Evolutionary conservation across 2,888 invertebrate species (phyloP), one percentile per base, ranked within the genome.

Genomic region (Megaustenia siamemsis): DNA sequence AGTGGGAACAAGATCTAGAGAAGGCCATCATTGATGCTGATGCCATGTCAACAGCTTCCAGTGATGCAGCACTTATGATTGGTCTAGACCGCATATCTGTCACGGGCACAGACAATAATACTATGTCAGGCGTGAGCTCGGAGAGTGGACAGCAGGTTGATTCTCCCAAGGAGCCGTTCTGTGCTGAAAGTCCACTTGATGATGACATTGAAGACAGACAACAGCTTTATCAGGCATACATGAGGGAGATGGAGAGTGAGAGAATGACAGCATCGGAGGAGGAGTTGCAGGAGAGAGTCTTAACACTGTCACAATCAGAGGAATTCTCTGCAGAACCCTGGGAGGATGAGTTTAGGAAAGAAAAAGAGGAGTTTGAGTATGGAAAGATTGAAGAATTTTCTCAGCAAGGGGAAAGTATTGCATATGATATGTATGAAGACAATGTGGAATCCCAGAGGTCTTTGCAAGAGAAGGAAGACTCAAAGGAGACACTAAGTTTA

Each of bases 31-130:
- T 60, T 63, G 82, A 83, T 49, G 53, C 56, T n/a, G 87, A 85
- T 49, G 83, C 78, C 2, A 86, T 86, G 85, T 86, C 86, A 21
- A 90, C 84, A 38, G 88, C 88, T 28, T 90, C 91, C 15, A 91
- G 90, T 85, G 91, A 91, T 75, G 88, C 88, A 75, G 90, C 91
- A 28, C 90, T 88, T 89, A 92, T 89, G 86, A 90, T 93, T 87
- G 92, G 91, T 45, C 85, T 93, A 38, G 93, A 93, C 86, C 91
- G 91, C 15, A 38, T 81, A 38, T 93, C 93, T 21, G 92, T 89
- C 35, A 32, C 75, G 0, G 85, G 85, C 68, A 75, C 75, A 40
- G 92, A 91, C 79, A 93, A 87, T 78, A 89, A 89, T 81, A 90
- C 90, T 12, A 88, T 89, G 63, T 90, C 90, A 0, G 90, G 88